Evolutionary conservation across 2,888 invertebrate genomes (phyloP), one percentile per base, ranked within the genome.

Genomic region (Gymnoscelis rufifasciata): DNA sequence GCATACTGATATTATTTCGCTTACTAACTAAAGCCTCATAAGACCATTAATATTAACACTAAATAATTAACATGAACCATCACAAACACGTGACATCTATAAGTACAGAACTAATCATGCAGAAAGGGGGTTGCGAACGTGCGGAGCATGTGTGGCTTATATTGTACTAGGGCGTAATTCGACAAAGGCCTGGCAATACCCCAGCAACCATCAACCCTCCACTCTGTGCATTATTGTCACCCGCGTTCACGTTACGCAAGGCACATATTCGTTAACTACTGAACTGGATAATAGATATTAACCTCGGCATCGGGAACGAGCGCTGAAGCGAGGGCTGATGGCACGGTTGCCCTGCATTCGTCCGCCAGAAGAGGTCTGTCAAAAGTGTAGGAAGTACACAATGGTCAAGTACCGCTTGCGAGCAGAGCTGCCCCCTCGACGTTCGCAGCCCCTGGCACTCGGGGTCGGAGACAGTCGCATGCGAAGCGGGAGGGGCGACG

Each of bases 401-500:
- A 52, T 56, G 78, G 58, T 63, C 52, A 76, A 73, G 66, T 86
- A 86, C 87, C 86, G 78, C 84, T 59, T 61, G 62, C 68, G 66
- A 70, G 76, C 74, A 69, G 75, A 62, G 57, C 71, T 66, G 71
- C 63, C 69, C 60, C 74, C 79, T 69, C 72, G 81, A 78, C 84
- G 87, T 86, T 87, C 87, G 87, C 87, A 86, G 83, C 87, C 87
- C 87, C 86, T 73, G 76, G 77, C 77, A 76, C 78, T 83, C 80
- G 70, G 86, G 84, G 86, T 84, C 81, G 88, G 87, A 88, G 83
- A 76, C 88, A 84, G 83, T 84, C 84, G 78, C 87, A 86, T 88
- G 88, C 86, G 88, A 86, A 87, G 87, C 87, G 71, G 88, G 88
- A 87, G 78, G 83, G 88, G 86, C 84, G 88, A 83, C 84, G 88